These are phyloP conservation scores for Incurvaria masculella DNA, from an alignment of 2,888 invertebrate species.

Conservation along the genomic window DNA sequence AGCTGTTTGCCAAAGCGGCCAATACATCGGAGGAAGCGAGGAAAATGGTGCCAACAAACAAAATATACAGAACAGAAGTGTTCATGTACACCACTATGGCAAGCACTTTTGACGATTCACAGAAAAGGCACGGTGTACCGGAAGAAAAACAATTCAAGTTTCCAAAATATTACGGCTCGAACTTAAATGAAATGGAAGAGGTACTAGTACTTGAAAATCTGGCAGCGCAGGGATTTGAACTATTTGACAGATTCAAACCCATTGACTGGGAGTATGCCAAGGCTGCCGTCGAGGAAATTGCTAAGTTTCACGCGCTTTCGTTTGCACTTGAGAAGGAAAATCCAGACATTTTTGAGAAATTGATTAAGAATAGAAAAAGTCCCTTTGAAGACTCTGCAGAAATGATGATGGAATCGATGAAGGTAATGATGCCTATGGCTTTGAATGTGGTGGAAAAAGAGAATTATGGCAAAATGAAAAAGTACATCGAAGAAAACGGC, in stretches of 20 bases:
- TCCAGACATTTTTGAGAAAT: neutral
- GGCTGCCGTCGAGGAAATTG: neutral
- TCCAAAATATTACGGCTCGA: neutral
- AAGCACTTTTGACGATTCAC: constrained; percentile 3
- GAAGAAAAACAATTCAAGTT: neutral
- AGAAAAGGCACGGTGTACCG: constrained; percentile 2
- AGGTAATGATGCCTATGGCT: constrained; percentile 3
- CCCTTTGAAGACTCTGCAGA: neutral
- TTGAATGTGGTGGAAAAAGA: constrained; percentile 1
- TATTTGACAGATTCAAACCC: neutral
- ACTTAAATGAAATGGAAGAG: neutral
- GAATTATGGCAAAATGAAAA: constrained; percentile 4
- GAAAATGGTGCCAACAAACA: neutral
- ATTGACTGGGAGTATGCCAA: neutral
- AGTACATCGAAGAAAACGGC: constrained; percentile 5
- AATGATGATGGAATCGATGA: neutral
- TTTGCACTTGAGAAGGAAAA: neutral
- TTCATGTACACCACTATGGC: neutral
- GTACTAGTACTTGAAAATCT: neutral
- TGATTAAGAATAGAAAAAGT: neutral
- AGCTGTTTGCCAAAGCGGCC: constrained; percentile 4
- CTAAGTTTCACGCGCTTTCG: neutral
- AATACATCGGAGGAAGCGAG: neutral
- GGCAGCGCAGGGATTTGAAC: neutral
- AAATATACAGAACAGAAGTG: constrained; percentile 1